Percentiles rank a stretch among this genome's conserved stretches.
These are phyloP conservation scores for Silurus meridionalis DNA, from an alignment of 2,113 vertebrate species.

Conservation along the genomic window DNA sequence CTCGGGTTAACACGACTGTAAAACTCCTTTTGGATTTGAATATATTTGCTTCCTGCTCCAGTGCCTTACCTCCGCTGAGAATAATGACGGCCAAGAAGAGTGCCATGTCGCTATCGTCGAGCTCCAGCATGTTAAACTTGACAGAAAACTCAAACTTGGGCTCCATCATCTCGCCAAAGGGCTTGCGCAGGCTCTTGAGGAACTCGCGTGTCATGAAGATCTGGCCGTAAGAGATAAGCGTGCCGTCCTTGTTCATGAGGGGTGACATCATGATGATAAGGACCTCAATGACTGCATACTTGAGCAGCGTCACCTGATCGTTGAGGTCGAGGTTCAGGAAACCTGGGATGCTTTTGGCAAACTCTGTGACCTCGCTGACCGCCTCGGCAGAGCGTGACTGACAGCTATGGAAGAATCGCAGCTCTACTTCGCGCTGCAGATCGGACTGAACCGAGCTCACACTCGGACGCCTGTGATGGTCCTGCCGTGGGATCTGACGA, in stretches of 20 bases:
- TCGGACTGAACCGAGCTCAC: conserved; percentile 70
- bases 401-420: conserved; percentile 93
- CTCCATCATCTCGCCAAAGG: conserved; percentile 96
- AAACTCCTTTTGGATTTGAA: background rate
- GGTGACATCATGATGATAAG: conserved; percentile 94
- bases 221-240: conserved; percentile 92
- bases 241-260: conserved; percentile 98
- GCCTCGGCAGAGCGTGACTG: conserved; percentile 94
- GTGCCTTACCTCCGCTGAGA: conserved; percentile 90
- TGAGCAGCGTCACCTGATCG: conserved; percentile 96
- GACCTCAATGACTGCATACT: conserved; percentile 96
- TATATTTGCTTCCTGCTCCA: background rate
- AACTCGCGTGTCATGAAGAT: conserved; percentile 99
- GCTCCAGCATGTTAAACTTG: conserved; percentile 95
- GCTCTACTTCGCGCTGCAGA: conserved; percentile 84
- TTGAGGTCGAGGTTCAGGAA: conserved; percentile 92
- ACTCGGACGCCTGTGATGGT: conserved; percentile 70
- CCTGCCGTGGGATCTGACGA: conserved; percentile 76
- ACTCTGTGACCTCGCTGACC: conserved; percentile 95
- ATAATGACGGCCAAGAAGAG: conserved; percentile 98
- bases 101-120: conserved; percentile 97
- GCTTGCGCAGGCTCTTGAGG: conserved; percentile 95
- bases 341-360: conserved; percentile 95
- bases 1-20: background rate
- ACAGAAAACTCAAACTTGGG: conserved; percentile 98